Conservation (phyloP, 2,888 invertebrate species). For the Beris chalybata region DNA sequence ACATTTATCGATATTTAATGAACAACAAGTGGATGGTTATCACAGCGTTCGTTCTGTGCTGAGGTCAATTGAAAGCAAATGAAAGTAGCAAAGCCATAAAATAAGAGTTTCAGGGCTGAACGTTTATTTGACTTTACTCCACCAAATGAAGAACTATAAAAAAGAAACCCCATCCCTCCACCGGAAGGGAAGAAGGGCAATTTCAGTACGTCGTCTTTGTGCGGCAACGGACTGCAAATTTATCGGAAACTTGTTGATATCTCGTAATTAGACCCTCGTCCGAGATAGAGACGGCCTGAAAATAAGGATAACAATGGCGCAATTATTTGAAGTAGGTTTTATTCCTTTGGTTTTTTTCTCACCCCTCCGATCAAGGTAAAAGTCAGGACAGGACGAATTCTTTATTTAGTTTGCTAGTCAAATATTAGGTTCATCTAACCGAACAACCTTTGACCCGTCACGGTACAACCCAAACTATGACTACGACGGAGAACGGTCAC, state of each 20-base stretch:
- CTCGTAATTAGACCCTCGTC: background rate
- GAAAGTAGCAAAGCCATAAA: conserved; percentile 13
- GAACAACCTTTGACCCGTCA: no score
- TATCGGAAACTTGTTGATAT: conserved; percentile 15
- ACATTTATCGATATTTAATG: no score
- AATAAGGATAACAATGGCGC: conserved; percentile 6
- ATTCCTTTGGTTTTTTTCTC: no score
- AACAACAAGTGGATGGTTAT: no score
- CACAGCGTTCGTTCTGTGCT: background rate
- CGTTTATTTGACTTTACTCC: conserved; percentile 11
- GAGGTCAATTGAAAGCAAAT: conserved; percentile 26
- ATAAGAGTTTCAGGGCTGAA: conserved; percentile 15
- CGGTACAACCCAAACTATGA: no score
- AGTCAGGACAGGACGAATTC: background rate
- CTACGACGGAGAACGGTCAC: no score
- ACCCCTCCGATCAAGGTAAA: no score
- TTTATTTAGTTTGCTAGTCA: background rate
- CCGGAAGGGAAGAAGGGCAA: background rate
- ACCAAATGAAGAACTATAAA: conserved; percentile 3
- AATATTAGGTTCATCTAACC: background rate
- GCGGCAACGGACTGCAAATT: background rate
- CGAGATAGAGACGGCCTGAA: conserved; percentile 3
- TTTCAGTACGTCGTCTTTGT: background rate
- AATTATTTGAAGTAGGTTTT: background rate
- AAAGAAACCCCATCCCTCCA: background rate